These are phyloP conservation scores for Drosophila lowei DNA, from an alignment of 1,140 invertebrate species.

Conservation along the genomic window DNA sequence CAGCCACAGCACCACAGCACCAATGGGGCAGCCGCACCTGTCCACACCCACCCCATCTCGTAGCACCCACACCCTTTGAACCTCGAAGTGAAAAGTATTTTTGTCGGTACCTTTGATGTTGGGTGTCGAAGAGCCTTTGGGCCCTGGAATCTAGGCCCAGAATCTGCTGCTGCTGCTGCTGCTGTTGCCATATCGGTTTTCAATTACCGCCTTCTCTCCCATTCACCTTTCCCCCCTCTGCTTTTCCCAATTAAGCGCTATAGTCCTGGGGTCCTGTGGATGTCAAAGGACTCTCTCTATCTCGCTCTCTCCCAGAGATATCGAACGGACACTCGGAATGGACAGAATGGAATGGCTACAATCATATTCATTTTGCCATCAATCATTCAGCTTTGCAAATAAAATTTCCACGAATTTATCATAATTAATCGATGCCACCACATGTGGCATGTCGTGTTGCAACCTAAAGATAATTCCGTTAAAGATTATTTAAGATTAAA, in stretches of 20 bases:
- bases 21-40: not conserved
- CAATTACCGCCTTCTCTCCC: slow-evolving; percentile 51
- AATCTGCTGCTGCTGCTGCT: slow-evolving; percentile 13
- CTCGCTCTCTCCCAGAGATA: slow-evolving; percentile 22
- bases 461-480: slow-evolving; percentile 30
- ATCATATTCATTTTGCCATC: slow-evolving; percentile 57
- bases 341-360: not conserved
- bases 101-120: slow-evolving; percentile 32
- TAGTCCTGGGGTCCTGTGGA: slow-evolving; percentile 51
- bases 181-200: slow-evolving; percentile 68
- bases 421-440: slow-evolving; percentile 68
- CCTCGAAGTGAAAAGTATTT: slow-evolving; percentile 18
- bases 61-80: not conserved
- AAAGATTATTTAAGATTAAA: slow-evolving; percentile 66
- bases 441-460: not conserved
- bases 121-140: not conserved
- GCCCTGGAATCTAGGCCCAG: slow-evolving; percentile 14
- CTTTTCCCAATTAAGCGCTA: slow-evolving; percentile 58
- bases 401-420: slow-evolving; percentile 66
- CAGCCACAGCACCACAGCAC: not conserved
- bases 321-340: slow-evolving; percentile 37
- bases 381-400: slow-evolving; percentile 59
- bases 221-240: not conserved
- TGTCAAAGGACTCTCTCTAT: slow-evolving; percentile 22
- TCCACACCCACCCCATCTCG: not conserved